A percentile compares a stretch with the other conserved stretches of the same genome.
These are phyloP conservation scores for Hybognathus amarus DNA, from an alignment of 2,797 vertebrate species.

Conservation along the genomic window DNA sequence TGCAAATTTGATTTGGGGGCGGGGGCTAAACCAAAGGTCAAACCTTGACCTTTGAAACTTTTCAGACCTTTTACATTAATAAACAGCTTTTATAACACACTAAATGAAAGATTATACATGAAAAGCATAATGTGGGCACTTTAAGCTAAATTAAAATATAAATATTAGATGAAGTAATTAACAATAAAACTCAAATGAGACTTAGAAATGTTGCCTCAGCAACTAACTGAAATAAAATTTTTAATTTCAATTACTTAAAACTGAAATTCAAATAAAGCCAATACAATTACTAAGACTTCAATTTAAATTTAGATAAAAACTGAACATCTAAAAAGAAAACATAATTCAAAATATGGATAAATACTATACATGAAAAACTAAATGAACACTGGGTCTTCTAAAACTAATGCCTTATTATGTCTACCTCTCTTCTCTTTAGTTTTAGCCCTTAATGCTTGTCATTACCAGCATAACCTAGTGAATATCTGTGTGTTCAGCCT, in stretches of 20 bases:
- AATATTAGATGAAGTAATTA: background rate
- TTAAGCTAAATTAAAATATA: background rate
- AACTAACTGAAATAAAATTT: no score
- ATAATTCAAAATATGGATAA: background rate
- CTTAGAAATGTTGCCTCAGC: no score
- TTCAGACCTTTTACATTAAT: background rate
- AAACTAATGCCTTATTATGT: background rate
- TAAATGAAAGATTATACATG: background rate
- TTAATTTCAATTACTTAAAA: no score
- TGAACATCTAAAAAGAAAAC: background rate
- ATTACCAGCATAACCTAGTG: background rate
- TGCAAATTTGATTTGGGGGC: no score
- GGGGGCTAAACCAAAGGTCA: no score
- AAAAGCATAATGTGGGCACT: background rate
- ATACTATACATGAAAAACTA: background rate
- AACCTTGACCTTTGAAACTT: background rate
- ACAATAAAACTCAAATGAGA: background rate
- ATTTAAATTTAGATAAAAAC: no score
- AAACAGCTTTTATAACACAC: background rate
- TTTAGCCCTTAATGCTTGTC: background rate
- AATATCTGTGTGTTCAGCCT: slow-evolving; percentile 66
- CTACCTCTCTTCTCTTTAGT: background rate
- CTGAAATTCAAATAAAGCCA: no score
- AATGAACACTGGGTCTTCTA: background rate
- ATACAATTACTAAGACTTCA: no score